Base-by-base conservation (phyloP, 2,888 invertebrate genomes). In the Eugnorisma glareosa region DNA sequence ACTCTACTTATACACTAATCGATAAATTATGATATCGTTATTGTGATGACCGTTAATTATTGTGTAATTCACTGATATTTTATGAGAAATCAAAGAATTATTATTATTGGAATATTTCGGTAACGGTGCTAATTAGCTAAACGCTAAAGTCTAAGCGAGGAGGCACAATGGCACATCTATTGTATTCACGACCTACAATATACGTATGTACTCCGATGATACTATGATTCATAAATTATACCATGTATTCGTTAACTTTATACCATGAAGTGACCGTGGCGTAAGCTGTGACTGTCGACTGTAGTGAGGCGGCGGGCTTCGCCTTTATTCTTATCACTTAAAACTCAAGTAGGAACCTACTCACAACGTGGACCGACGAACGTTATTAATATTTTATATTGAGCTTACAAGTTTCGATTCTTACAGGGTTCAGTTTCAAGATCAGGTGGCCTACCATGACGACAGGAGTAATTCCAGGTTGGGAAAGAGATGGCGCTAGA, bases 111-210 rank as follows among this genome's bases (percentile, higher is more conserved):
- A 83, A 84, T 86, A 85, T 79, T 77, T 83, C 57, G 59, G 73
- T 83, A 72, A 74, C 75, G 71, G 77, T 77, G 84, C 84, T 86
- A 86, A 70, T 81, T 87, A 69, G 87, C 85, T 88, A 88, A 88
- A 83, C 80, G 83, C 84, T 83, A 86, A 86, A 86, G 68, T 89
- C 93, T 94, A 94, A 91, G 86, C 89, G 91, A 92, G 89, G 93
- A 96, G 96, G 96, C 96, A 96, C 95, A 93, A 93, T 91, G 95
- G 95, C 93, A 90, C 93, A 93, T 92, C 94, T 95, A 94, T 94
- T 93, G 92, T 92, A 91, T 89, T 90, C 89, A 88, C 87, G 86
- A 88, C 88, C 87, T 89, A 89, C 83, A 83, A 83, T 87, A 88
- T 89, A 88, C 84, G 84, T 89, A 87, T 85, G 88, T 87, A 83